A percentile compares a stretch with the other conserved stretches of the same genome.
These are phyloP conservation scores for Oceanodroma tethys DNA, from an alignment of 2,113 vertebrate genomes.

Conservation along the genomic window DNA sequence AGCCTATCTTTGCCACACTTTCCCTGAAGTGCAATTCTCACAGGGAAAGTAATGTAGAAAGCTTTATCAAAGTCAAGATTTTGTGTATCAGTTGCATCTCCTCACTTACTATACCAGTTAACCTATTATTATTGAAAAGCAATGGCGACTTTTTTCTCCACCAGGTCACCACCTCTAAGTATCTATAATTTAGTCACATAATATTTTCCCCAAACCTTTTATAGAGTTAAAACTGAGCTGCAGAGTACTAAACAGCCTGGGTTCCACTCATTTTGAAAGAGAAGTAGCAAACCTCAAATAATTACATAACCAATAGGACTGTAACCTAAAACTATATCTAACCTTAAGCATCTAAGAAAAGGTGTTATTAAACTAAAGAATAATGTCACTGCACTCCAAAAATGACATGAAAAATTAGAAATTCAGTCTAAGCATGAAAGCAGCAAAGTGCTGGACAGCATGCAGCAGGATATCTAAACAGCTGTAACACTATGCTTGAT, in stretches of 20 bases:
- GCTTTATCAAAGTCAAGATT: not conserved
- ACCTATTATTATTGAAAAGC: not conserved
- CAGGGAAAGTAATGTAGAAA: not conserved
- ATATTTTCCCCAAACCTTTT: not conserved
- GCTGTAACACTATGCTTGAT: not conserved
- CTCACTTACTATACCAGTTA: not conserved
- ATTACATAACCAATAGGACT: not conserved
- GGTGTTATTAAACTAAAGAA: not conserved
- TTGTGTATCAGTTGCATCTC: not conserved
- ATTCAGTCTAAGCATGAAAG: not conserved
- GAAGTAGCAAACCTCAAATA: not conserved
- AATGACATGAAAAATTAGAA: not conserved
- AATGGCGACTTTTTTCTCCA: not conserved
- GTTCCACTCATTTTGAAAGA: not conserved
- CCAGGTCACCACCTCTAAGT: not conserved
- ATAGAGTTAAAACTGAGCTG: not conserved
- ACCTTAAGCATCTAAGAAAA: not conserved
- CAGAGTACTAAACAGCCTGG: not conserved
- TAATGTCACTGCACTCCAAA: not conserved
- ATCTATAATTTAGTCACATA: not conserved
- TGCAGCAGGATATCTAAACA: not conserved
- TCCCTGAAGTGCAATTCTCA: not conserved
- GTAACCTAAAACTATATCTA: not conserved
- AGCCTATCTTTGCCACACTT: not conserved
- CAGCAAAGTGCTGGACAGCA: not conserved